Evolutionary conservation across 2,888 invertebrate genomes (phyloP), one percentile per base, ranked within the genome.

Genomic region (Temnothorax ravouxi): DNA sequence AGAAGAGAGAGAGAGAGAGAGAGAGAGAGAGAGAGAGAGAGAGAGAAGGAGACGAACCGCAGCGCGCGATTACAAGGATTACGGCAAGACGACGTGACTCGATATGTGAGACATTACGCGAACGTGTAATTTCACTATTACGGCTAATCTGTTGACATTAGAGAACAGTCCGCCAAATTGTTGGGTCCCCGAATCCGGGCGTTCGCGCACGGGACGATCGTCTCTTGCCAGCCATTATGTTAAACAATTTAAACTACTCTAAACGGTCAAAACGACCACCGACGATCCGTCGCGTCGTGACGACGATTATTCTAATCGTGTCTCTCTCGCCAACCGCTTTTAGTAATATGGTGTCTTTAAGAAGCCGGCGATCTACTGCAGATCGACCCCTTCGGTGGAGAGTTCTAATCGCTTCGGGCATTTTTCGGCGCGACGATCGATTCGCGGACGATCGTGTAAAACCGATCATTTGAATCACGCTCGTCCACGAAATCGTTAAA

Each of bases 71-170:
- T 92, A 91, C 91, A 88, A 89, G 92, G 88, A 93, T 93, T 92
- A 92, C 91, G 87, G 87, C 81, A 87, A 89, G 88, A 56, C 89
- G 91, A 92, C 91, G 92, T 91, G 92, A 91, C 91, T 92, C 84
- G 89, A 84, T 88, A 91, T 88, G 88, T 82, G 89, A 82, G 91
- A 93, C 87, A 87, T 91, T 89, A 91, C 91, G 85, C 90, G 92
- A 94, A 94, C 94, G 91, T 94, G 94, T 94, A 94, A 95, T 95
- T 94, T 94, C 93, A 94, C 92, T 93, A 95, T 94, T 94, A 94
- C 93, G 90, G 92, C 93, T 94, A 94, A 95, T 95, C 94, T 94
- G 94, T 95, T 95, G 94, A 94, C 94, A 94, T 95, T 95, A 94
- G 93, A 91, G 90, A 87, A 90, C 89, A 90, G 91, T 89, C 88